phyloP scores from a whole-genome alignment of 2,113 vertebrate species.

The Zonotrichia leucophrys region DNA sequence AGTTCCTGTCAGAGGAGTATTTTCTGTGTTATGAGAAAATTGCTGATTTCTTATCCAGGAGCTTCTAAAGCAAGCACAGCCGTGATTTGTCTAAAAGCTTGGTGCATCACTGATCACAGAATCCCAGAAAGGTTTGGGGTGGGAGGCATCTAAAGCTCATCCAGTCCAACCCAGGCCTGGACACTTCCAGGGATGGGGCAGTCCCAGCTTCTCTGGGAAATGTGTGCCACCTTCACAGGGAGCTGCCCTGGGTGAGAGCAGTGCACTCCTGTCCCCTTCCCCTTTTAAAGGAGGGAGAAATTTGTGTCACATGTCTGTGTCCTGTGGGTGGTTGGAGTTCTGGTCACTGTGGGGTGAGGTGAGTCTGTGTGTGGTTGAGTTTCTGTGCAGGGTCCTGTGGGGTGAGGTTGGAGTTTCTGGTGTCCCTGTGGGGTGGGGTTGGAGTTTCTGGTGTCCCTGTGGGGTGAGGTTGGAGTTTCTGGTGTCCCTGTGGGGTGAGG shows the following conservation, averaged over 20 bases:
- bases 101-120: neutral
- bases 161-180: neutral
- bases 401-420: neutral
- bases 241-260: neutral
- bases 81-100: neutral
- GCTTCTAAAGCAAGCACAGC: neutral
- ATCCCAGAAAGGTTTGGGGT: neutral
- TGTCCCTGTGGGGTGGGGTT: too few species aligned
- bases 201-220: neutral
- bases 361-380: too few species aligned
- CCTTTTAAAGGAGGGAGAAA: neutral
- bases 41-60: neutral
- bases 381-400: too few species aligned
- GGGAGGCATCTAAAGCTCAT: neutral
- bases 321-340: too few species aligned
- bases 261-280: neutral
- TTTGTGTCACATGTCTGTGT: too few species aligned
- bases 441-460: too few species aligned
- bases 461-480: too few species aligned
- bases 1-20: neutral
- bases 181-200: neutral
- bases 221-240: neutral
- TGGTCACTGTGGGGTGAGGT: too few species aligned
- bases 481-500: fast-evolving
- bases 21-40: fast-evolving